phyloP scores from a whole-genome alignment of 2,113 vertebrate genomes.

The Irena cyanogastra region DNA sequence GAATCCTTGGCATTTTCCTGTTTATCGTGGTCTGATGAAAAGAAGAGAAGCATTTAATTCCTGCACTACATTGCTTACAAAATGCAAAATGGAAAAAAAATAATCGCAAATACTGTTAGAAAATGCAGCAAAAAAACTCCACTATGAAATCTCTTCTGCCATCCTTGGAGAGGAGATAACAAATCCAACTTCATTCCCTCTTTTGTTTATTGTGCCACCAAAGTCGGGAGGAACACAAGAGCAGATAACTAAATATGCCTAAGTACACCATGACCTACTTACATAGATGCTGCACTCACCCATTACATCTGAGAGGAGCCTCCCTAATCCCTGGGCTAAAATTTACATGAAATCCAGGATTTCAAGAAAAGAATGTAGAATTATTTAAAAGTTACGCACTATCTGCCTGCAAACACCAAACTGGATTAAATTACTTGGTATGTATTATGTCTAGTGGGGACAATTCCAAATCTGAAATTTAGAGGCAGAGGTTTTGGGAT shows the following conservation, averaged over 20 bases:
- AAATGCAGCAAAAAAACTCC: not conserved
- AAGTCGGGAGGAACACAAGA: not conserved
- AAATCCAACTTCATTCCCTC: not conserved
- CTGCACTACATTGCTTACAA: not conserved
- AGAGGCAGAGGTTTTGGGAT: not conserved
- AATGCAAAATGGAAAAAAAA: not conserved
- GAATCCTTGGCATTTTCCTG: not conserved
- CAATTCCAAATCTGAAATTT: not conserved
- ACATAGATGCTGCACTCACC: not conserved
- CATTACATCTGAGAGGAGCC: not conserved
- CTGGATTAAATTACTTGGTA: not conserved
- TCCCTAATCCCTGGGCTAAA: slow-evolving; percentile 12
- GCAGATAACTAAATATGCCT: not conserved
- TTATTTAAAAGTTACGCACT: slow-evolving; percentile 9
- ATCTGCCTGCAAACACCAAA: not conserved
- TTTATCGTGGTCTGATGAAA: not conserved
- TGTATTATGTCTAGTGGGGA: not conserved
- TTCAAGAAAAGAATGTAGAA: slow-evolving; percentile 11
- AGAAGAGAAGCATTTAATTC: not conserved
- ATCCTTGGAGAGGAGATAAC: not conserved
- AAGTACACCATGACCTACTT: slow-evolving; percentile 27
- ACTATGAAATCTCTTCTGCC: not conserved
- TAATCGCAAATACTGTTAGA: not conserved
- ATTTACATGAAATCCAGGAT: slow-evolving; percentile 19
- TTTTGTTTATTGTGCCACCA: not conserved